These are phyloP conservation scores for Coelopa pilipes DNA, from an alignment of 2,888 invertebrate species.

Conservation along the genomic window DNA sequence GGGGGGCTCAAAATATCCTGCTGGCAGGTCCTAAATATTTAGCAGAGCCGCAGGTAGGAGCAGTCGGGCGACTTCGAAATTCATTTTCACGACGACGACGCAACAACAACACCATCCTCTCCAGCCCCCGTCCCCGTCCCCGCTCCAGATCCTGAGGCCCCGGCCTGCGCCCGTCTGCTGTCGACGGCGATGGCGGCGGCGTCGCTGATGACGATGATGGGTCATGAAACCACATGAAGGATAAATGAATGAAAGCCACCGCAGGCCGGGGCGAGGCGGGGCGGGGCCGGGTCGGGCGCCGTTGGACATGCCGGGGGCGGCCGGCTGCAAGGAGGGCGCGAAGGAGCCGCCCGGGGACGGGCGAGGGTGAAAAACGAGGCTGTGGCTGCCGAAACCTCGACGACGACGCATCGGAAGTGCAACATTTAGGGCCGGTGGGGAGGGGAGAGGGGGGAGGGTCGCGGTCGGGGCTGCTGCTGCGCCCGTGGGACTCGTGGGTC, in stretches of 20 bases:
- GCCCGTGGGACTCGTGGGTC: constrained; percentile 6
- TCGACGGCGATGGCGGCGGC: neutral
- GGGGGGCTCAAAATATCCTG: constrained; percentile 15
- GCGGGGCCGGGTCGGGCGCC: too few relatives aligned
- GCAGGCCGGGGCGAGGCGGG: neutral
- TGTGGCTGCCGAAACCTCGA: neutral
- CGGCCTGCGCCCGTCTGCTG: constrained; percentile 1
- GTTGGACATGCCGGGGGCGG: too few relatives aligned
- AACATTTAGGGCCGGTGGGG: constrained; percentile 9
- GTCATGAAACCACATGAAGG: constrained; percentile 32
- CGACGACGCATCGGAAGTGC: constrained; percentile 16
- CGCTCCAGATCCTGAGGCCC: neutral
- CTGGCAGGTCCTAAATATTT: constrained; percentile 26
- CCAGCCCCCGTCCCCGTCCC: neutral
- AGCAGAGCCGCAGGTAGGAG: constrained; percentile 25
- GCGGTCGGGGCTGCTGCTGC: too few relatives aligned
- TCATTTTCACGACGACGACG: constrained; percentile 19
- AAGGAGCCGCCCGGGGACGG: neutral
- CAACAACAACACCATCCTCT: neutral
- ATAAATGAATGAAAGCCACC: constrained; percentile 34
- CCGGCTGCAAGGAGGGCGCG: neutral
- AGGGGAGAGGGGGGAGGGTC: neutral
- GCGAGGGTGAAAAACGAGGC: neutral
- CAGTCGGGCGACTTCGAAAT: constrained; percentile 14
- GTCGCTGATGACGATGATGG: constrained; percentile 5